These are phyloP conservation scores for Limenitis camilla DNA, from an alignment of 2,888 invertebrate genomes.

Conservation along the genomic window DNA sequence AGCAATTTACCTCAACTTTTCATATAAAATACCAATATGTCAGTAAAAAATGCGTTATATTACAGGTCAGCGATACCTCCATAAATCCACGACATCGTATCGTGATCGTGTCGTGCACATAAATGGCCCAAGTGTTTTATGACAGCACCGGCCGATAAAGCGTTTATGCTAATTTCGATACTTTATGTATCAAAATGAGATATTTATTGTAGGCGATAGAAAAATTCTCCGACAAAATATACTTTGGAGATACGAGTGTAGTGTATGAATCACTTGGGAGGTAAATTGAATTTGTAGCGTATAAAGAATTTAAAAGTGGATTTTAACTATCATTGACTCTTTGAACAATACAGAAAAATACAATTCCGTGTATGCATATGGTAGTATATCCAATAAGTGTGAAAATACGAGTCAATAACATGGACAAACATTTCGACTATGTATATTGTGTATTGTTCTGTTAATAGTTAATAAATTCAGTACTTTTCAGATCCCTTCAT, in stretches of 20 bases:
- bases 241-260: slow-evolving; percentile 6
- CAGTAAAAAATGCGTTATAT: slow-evolving; percentile 17
- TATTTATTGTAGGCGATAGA: slow-evolving; percentile 35
- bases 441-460: too few species aligned
- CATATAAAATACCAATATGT: slow-evolving; percentile 18
- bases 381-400: too few species aligned
- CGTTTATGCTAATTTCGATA: slow-evolving; percentile 45
- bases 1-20: not conserved
- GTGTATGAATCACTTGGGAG: slow-evolving; percentile 1
- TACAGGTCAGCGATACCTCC: slow-evolving; percentile 19
- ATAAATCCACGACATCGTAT: slow-evolving; percentile 30
- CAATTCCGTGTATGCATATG: too few species aligned
- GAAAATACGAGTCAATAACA: too few species aligned
- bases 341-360: too few species aligned
- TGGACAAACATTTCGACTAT: too few species aligned
- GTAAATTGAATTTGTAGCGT: not conserved
- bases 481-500: too few species aligned
- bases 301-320: too few species aligned
- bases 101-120: slow-evolving; percentile 30
- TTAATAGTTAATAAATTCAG: too few species aligned
- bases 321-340: too few species aligned
- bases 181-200: slow-evolving; percentile 40
- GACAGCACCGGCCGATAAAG: slow-evolving; percentile 35
- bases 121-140: slow-evolving; percentile 29
- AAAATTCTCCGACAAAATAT: slow-evolving; percentile 21